Conservation (phyloP, 2,797 vertebrate genomes). For the Serranus cabrilla region DNA sequence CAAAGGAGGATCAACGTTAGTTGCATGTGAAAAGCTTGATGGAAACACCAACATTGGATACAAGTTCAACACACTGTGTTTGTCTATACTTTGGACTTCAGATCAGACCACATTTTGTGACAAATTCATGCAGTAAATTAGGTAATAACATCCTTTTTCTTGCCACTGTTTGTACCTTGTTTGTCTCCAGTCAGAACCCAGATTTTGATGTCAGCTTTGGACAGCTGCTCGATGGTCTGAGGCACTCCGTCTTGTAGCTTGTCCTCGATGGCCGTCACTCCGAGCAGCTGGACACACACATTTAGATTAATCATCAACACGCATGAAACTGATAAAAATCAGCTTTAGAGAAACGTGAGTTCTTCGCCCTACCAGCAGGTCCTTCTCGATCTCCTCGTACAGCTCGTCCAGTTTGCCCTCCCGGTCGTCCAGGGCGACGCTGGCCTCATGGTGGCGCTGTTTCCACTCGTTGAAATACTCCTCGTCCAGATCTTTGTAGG, state of each 20-base stretch:
- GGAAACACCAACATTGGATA: too few relatives aligned
- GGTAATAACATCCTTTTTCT: too few relatives aligned
- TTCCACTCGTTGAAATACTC: slow-evolving; percentile 89
- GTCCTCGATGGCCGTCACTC: slow-evolving; percentile 96
- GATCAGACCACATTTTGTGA: too few relatives aligned
- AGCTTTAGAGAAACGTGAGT: not conserved
- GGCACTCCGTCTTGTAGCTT: slow-evolving; percentile 95
- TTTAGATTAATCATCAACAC: not conserved
- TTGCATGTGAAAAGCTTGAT: too few relatives aligned
- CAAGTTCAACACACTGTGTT: too few relatives aligned
- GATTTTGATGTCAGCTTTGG: slow-evolving; percentile 93
- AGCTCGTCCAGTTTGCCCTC: slow-evolving; percentile 88
- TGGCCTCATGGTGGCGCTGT: slow-evolving; percentile 90
- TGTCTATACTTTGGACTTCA: too few relatives aligned
- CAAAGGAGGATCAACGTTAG: too few relatives aligned
- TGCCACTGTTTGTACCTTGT: too few relatives aligned
- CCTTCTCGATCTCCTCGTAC: slow-evolving; percentile 94
- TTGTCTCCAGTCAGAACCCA: slow-evolving; percentile 99
- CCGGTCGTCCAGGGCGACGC: slow-evolving; percentile 86
- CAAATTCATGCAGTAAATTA: too few relatives aligned
- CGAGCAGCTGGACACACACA: slow-evolving; percentile 87
- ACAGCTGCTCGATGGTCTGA: slow-evolving; percentile 92
- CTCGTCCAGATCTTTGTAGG: slow-evolving; percentile 91
- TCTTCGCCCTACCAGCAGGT: slow-evolving; percentile 86
- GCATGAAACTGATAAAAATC: too few relatives aligned